phyloP scores from a whole-genome alignment of 1,140 invertebrate genomes.

The Euwallacea similis region DNA sequence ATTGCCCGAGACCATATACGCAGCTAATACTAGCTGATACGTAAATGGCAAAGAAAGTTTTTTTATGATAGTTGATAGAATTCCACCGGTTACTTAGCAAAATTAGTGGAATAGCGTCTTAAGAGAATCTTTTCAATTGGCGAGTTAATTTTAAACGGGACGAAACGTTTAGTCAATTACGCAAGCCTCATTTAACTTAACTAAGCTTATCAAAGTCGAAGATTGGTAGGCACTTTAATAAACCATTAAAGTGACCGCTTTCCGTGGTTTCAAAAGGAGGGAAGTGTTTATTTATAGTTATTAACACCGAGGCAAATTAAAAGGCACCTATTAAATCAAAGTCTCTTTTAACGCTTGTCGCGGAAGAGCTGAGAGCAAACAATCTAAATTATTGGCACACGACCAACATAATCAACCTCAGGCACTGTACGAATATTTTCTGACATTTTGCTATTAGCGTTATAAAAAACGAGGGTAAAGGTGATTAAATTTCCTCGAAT shows the following conservation, averaged over 20 bases:
- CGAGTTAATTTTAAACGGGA: too few relatives aligned
- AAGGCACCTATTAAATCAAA: not conserved
- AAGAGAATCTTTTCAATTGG: too few relatives aligned
- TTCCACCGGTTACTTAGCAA: too few relatives aligned
- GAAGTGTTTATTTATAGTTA: not conserved
- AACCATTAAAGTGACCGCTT: not conserved
- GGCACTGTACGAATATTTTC: not conserved
- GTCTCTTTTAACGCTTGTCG: slow-evolving; percentile 1
- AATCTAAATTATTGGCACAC: not conserved
- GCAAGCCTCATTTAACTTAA: not conserved
- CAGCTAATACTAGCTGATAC: not conserved
- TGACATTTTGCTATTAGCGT: slow-evolving; percentile 1
- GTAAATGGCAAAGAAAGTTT: too few relatives aligned
- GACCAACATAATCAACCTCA: slow-evolving; percentile 1
- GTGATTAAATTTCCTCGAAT: not conserved
- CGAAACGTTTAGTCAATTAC: not conserved
- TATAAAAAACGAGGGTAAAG: not conserved
- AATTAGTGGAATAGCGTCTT: too few relatives aligned
- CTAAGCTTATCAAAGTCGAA: not conserved
- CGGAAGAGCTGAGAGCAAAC: not conserved
- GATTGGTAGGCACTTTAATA: not conserved
- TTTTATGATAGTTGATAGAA: too few relatives aligned
- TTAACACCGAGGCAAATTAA: not conserved
- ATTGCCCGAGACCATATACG: not conserved
- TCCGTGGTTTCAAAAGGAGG: not conserved